Evolutionary conservation across 2,797 vertebrate species (phyloP), one percentile per base, ranked within the genome.

Genomic region (Acipenser oxyrinchus): DNA sequence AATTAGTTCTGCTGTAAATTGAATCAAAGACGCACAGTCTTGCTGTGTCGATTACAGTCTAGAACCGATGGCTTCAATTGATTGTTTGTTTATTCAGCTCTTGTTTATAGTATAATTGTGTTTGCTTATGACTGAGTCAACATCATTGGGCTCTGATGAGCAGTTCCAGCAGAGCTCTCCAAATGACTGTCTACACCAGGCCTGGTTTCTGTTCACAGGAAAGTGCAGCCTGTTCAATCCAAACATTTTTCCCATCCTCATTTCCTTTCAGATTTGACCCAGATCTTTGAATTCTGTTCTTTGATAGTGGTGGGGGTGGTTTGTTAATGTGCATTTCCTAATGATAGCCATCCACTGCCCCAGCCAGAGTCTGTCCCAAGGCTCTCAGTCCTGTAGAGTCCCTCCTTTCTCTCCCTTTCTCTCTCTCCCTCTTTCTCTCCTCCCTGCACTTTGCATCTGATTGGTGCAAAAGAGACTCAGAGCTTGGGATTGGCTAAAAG

Each of bases 401-500:
- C 2, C 53, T 51, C 49, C 59, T 60, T 18, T 66, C 69, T 65
- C 61, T 49, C 70, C 70, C 64, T 66, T 49, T 60, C 57, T 53
- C 60, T 37, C 18, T 65, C 18, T 23, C 64, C 23, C 23, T 37
- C 23, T 37, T 2, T 37, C 23, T 37, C 23, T 4, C 23, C 23
- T 37, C 23, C 23, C 23, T 37, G 23, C 23, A 37, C 23, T 37
- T 37, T 37, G 23, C 23, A 37, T 63, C 62, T 70, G 69, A 80
- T 82, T 82, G 80, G 78, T 67, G n/a, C 60, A 64, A n/a, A 58
- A 57, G 23, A 51, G 10, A 18, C 37, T 48, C 59, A 37, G 49
- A 69, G 60, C 8, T 12, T 68, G 13, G 57, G 57, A 80, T 80
- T 80, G 77, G 80, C 74, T 76, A 65, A 55, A 65, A 70, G 66